Evolutionary conservation across 2,113 vertebrate species (phyloP), one percentile per base, ranked within the genome.

Genomic region (Stomatorhinus ivindoensis): DNA sequence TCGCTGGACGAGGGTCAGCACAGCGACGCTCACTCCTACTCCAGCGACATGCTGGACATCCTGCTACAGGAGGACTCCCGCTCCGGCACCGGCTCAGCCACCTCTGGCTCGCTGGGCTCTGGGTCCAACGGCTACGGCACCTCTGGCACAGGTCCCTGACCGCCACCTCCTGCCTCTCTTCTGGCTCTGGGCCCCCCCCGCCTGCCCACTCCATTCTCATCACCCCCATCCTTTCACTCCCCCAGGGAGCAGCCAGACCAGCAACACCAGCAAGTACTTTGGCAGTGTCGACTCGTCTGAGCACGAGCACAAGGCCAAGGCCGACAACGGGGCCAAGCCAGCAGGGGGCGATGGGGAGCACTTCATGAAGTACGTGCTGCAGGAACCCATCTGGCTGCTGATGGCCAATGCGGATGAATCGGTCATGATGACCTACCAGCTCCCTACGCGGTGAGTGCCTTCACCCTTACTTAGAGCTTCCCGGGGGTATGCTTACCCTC

Each of bases 281-380:
- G 98, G 97, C 90, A 98, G 97, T 53, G 93, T 97, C 44, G 97
- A 98, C 93, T 99, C 98, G 0, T 98, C 97, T 0, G 97, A 99
- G 95, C 97, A 97, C 39, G 97, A 96, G 69, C 96, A 95, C 93
- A 95, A 95, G 91, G 95, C 94, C 65, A 94, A 95, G 27, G 91
- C 92, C 87, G 93, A 88, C 65, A 87, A 65, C 69, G 61, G 89
- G 86, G 85, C 87, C 19, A 0, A 42, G 92, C 31, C 15, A 24
- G 94, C 93, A 87, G 89, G 92, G 90, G 95, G 93, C 13, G 95
- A 94, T 46, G 93, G 92, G 0, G 93, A 95, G 39, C 94, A 91
- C 39, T 92, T 97, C 91, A 93, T 96, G 88, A 97, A 96, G 87
- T 95, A 92, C 4, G 95, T 94, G 46, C 95, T 97, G 15, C 97